Conservation (phyloP, 1,140 invertebrate genomes). For the Philotrypesis tridentata region DNA sequence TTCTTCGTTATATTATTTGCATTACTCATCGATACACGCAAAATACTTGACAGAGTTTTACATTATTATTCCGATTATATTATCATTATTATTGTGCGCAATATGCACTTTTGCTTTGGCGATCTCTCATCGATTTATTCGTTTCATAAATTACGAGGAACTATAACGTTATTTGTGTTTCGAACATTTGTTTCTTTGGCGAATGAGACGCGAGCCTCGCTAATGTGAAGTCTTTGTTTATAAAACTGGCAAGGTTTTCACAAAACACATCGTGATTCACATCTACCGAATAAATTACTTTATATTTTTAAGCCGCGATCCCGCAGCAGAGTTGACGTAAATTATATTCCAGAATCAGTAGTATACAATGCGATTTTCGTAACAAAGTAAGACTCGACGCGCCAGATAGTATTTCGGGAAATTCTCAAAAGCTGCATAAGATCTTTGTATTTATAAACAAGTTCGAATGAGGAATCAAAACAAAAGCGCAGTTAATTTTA, state of each 20-base stretch:
- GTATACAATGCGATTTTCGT: slow-evolving; percentile 21
- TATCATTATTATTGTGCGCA: neutral
- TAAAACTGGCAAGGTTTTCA: slow-evolving; percentile 33
- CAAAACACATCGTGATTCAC: slow-evolving; percentile 33
- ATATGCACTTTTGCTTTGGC: neutral
- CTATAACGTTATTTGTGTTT: slow-evolving; percentile 12
- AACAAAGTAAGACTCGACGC: neutral
- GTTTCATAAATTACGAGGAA: neutral
- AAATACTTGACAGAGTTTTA: no score
- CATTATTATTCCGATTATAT: no score
- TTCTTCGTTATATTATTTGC: no score
- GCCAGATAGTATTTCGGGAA: neutral
- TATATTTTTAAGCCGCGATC: slow-evolving; percentile 26
- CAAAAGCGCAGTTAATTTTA: neutral
- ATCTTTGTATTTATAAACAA: no score
- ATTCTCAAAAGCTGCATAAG: neutral
- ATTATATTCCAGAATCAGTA: slow-evolving; percentile 34
- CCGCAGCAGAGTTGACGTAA: neutral
- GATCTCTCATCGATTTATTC: neutral
- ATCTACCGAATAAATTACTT: neutral
- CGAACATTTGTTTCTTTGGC: slow-evolving; percentile 20
- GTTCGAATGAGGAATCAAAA: neutral
- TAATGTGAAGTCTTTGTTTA: slow-evolving; percentile 44
- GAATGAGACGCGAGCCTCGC: slow-evolving; percentile 5
- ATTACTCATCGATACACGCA: neutral